A percentile compares a stretch with the other conserved stretches of the same genome.
phyloP scores from a whole-genome alignment of 2,888 invertebrate genomes.

The Papilio demoleus region DNA sequence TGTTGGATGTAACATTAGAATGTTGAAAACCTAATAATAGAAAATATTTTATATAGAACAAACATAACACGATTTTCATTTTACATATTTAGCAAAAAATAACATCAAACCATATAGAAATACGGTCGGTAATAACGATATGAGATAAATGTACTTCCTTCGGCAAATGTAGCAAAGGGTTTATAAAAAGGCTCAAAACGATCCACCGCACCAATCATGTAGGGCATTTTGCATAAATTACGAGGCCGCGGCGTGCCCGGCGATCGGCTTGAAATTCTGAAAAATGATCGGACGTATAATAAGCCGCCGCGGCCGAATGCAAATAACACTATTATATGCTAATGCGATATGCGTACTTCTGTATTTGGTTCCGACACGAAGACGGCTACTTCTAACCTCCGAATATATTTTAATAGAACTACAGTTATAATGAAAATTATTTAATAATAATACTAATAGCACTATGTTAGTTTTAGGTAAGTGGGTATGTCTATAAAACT shows the following conservation, averaged over 20 bases:
- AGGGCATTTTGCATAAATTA: conserved; percentile 80
- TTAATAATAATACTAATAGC: no score
- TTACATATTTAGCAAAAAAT: background rate
- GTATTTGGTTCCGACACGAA: conserved; percentile 63
- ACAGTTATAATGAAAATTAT: background rate
- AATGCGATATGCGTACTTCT: conserved; percentile 73
- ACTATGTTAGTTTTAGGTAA: no score
- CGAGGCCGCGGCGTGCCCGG: conserved; percentile 53
- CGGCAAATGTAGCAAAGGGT: conserved; percentile 50
- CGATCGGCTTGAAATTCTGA: conserved; percentile 70
- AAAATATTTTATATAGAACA: background rate
- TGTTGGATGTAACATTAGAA: no score
- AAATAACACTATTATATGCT: conserved; percentile 81
- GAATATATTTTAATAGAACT: conserved; percentile 47
- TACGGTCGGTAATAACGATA: conserved; percentile 18
- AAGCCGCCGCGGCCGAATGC: conserved; percentile 71
- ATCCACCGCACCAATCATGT: conserved; percentile 68
- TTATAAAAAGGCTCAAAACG: conserved; percentile 53
- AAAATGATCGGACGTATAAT: conserved; percentile 76
- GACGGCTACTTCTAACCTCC: conserved; percentile 53
- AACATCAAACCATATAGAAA: conserved; percentile 18
- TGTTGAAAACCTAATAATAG: no score
- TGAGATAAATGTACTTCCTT: conserved; percentile 51
- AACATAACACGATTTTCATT: background rate
- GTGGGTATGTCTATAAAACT: no score